phyloP scores from a whole-genome alignment of 2,113 vertebrate species.

The Tyrannus savana region DNA sequence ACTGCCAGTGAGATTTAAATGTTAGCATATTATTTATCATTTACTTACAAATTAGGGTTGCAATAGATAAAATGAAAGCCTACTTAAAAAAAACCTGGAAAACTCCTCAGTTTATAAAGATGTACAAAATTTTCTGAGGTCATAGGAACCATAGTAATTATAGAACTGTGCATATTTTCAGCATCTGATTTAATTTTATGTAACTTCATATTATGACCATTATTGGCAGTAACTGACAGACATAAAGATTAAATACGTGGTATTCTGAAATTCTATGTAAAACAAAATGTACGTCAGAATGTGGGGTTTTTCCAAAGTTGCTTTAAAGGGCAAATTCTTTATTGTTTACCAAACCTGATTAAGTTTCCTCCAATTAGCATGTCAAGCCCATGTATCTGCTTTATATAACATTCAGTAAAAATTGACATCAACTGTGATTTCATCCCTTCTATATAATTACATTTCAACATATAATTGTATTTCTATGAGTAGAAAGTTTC shows the following conservation, averaged over 20 bases:
- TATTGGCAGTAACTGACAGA: background rate
- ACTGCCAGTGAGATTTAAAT: background rate
- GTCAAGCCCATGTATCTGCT: slow-evolving; percentile 48
- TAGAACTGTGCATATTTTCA: background rate
- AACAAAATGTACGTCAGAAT: background rate
- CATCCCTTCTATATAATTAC: slow-evolving; percentile 51
- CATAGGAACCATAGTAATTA: background rate
- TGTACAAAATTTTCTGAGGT: background rate
- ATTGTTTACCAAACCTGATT: slow-evolving; percentile 30
- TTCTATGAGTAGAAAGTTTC: background rate
- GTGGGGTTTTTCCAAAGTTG: background rate
- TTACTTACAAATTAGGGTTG: background rate
- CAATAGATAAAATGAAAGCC: background rate
- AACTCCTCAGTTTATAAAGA: background rate
- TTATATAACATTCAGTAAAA: slow-evolving; percentile 33
- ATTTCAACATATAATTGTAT: slow-evolving; percentile 52
- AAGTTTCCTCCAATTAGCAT: slow-evolving; percentile 51
- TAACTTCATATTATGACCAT: background rate
- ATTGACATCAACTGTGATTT: slow-evolving; percentile 47
- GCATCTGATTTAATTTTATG: background rate
- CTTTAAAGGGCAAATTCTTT: slow-evolving; percentile 36
- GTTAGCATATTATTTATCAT: background rate
- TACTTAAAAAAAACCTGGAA: background rate
- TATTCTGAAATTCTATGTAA: background rate
- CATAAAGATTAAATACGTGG: background rate